Base-by-base conservation (phyloP, 2,797 vertebrate species). In the Acanthurus leucopareius region DNA sequence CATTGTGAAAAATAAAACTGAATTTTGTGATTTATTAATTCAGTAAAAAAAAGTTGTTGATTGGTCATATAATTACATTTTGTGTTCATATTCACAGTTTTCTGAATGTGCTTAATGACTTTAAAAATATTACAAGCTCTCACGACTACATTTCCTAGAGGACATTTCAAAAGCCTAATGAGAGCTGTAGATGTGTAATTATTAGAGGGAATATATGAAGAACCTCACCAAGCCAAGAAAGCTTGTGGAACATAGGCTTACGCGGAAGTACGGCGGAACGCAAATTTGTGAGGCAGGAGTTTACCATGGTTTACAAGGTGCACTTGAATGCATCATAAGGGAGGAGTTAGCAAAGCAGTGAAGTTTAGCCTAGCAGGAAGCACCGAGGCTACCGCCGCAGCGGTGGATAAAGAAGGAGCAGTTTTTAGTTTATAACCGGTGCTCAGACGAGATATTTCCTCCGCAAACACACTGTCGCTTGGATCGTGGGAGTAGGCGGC, bases 301-400 rank as follows among this genome's bases (percentile, higher is more conserved):
- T 72, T 20, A 40, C 68, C 25, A 11, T 15, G 9, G 28, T 59
- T 59, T 84, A 62, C 83, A 47, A 69, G 51, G 40, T 64, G 75
- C 45, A 42, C 59, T 6, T 86, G 89, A 89, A 91, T 42, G 88
- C 82, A 88, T 62, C 80, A 70, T 13, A 20, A 59, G 89, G 95
- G 94, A 88, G 94, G 94, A 94, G 93, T 86, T 89, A 89, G 62
- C 77, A n/a, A 45, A 79, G 61, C 87, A 71, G 77, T 80, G 88
- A 90, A 91, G 89, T 92, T 88, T 91, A 90, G 89, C 88, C 32
- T 80, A 91, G 87, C 86, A 93, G 93, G 93, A 95, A 94, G 88
- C 90, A 69, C 58, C 84, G 88, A 91, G 72, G 92, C 86, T 83
- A 65, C 85, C 60, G 47, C 88, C 56, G 54, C 69, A 56, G 73